phyloP scores from a whole-genome alignment of 2,113 vertebrate species.

The Prionailurus viverrinus region DNA sequence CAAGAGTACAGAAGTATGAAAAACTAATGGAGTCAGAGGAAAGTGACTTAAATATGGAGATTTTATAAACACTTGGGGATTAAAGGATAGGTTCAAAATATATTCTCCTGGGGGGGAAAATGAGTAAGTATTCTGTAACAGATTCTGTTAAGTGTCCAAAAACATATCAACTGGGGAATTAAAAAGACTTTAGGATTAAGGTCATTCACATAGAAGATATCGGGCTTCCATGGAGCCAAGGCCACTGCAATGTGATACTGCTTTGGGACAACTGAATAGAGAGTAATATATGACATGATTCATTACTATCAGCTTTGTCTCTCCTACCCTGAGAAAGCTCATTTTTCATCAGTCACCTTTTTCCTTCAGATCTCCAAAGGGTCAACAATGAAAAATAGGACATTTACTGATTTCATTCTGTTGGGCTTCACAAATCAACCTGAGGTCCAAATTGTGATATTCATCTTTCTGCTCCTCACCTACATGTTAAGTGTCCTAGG shows the following conservation, averaged over 20 bases:
- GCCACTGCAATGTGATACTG: background rate
- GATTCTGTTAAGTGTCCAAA: background rate
- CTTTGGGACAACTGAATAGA: background rate
- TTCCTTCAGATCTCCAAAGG: conserved; percentile 2
- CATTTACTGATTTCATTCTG: conserved; percentile 64
- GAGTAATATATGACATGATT: background rate
- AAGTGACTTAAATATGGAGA: background rate
- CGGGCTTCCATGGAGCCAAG: background rate
- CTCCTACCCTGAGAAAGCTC: background rate
- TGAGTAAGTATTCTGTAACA: background rate
- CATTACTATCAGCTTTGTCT: background rate
- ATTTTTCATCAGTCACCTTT: background rate
- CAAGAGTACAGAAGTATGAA: background rate
- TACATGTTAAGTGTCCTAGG: conserved; percentile 67
- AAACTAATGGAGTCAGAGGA: background rate
- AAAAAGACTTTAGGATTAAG: background rate
- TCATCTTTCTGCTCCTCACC: conserved; percentile 64
- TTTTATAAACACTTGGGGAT: conserved; percentile 27
- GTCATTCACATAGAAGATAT: background rate
- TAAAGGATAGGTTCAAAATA: background rate
- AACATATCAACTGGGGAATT: background rate
- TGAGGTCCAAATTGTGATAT: conserved; percentile 54
- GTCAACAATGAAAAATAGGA: conserved; percentile 69
- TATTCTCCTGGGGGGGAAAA: background rate
- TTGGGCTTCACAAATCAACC: conserved; percentile 67